A percentile compares a stretch with the other conserved stretches of the same genome.
These are phyloP conservation scores for Morone chrysops DNA, from an alignment of 2,113 vertebrate genomes.

Conservation along the genomic window DNA sequence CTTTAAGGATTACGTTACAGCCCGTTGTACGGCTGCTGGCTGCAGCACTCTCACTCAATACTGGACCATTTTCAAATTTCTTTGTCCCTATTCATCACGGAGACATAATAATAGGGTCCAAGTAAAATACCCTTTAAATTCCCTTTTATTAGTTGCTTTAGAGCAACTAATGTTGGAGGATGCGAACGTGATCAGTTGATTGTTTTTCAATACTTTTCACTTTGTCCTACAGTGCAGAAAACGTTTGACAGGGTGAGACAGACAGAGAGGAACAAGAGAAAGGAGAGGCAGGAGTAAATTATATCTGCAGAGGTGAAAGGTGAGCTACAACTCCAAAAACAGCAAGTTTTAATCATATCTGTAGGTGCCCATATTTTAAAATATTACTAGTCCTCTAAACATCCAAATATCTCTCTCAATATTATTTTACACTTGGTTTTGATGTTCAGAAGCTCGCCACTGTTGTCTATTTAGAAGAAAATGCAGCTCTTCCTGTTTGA, in stretches of 20 bases:
- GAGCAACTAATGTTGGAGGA: background rate
- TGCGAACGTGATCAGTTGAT: background rate
- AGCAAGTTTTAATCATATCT: background rate
- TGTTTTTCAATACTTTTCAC: constrained; percentile 32
- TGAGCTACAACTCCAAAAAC: constrained; percentile 32
- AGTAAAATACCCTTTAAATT: no score
- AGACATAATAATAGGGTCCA: no score
- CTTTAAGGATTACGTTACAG: no score
- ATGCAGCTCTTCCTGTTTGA: background rate
- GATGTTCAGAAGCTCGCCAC: no score
- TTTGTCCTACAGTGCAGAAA: constrained; percentile 55
- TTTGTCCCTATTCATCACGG: no score
- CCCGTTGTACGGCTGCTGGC: no score
- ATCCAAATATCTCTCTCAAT: background rate
- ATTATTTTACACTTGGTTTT: background rate
- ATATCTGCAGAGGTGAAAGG: constrained; percentile 47
- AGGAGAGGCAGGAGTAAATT: constrained; percentile 52
- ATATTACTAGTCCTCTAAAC: background rate
- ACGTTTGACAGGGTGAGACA: constrained; percentile 55
- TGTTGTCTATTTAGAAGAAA: background rate
- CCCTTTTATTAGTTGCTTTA: background rate
- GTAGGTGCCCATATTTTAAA: background rate
- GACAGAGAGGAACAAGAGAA: constrained; percentile 43
- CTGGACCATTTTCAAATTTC: no score
- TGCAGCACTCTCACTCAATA: no score